These are phyloP conservation scores for Brachyistius frenatus DNA, from an alignment of 2,113 vertebrate species.

Conservation along the genomic window DNA sequence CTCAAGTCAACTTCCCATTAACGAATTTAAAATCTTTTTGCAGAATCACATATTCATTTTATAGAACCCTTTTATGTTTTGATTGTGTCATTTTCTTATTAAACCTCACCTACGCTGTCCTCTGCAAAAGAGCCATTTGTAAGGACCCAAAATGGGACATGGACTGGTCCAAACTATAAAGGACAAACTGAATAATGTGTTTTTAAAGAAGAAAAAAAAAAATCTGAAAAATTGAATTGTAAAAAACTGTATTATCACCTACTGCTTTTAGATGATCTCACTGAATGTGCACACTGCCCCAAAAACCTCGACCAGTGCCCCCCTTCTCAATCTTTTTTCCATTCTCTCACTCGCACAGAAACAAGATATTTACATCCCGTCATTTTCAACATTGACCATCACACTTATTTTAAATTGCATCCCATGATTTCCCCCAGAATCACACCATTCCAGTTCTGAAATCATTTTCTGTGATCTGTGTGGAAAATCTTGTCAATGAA, in stretches of 20 bases:
- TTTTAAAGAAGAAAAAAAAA: background rate
- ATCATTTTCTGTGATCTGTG: too few species aligned
- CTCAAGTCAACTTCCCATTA: background rate
- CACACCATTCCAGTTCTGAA: too few species aligned
- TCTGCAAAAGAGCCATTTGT: background rate
- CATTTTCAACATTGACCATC: too few species aligned
- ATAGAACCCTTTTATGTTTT: background rate
- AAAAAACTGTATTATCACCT: background rate
- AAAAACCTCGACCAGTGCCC: too few species aligned
- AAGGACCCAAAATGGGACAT: background rate
- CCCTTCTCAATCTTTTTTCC: too few species aligned
- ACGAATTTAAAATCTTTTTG: background rate
- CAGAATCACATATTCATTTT: too few species aligned
- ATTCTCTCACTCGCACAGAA: too few species aligned
- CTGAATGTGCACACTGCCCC: background rate
- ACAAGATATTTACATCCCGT: too few species aligned
- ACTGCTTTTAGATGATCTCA: background rate
- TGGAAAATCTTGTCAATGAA: too few species aligned
- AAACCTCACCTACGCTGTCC: background rate
- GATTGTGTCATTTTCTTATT: background rate
- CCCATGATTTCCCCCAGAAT: too few species aligned
- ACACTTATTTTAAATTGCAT: too few species aligned
- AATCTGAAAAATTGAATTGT: background rate
- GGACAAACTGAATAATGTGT: background rate
- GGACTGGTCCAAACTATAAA: background rate